Evolutionary conservation across 2,797 vertebrate genomes (phyloP), one percentile per base, ranked within the genome.

Genomic region (Pipistrellus kuhlii): DNA sequence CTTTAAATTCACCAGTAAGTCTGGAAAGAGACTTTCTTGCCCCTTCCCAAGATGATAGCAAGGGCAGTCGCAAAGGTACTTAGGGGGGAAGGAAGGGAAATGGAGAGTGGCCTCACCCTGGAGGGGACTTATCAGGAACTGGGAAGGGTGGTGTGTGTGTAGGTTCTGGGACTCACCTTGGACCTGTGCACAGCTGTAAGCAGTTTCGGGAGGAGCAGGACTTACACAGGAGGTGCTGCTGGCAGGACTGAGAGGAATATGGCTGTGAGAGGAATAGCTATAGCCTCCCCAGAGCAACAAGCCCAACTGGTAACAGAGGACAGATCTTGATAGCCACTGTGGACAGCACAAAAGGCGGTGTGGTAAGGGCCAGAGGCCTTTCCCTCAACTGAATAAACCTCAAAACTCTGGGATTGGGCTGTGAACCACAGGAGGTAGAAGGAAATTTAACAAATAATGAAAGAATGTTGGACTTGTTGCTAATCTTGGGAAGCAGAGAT

Each of bases 401-500:
- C 32, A 7, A 10, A 72, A 71, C 25, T 57, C 62, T 32, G 44
- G 25, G 41, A 15, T 57, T 75, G 82, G 41, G 12, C 18, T n/a
- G 68, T 30, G 23, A 75, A 7, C 46, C 38, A 8, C 4, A 71
- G 27, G n/a, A 80, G 6, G 20, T 25, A 13, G 83, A 84, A 66
- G 8, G 30, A 41, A 62, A 69, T 41, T 51, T 32, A 6, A 30
- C 77, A 75, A 41, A 11, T 3, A 53, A 32, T 80, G 25, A 69
- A 69, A 44, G 66, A 59, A 32, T 32, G 30, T 35, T 71, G 30
- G 25, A 59, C 25, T 66, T 76, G 46, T 11, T 55, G 27, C 25
- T 82, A 53, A 92, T 75, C 55, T 92, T 72, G 53, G 21, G 41
- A 88, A 88, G 38, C 5, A 25, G 14, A 77, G 15, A 55, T 86